These are phyloP conservation scores for Platysternon megacephalum DNA, from an alignment of 2,113 vertebrate genomes.

Conservation along the genomic window DNA sequence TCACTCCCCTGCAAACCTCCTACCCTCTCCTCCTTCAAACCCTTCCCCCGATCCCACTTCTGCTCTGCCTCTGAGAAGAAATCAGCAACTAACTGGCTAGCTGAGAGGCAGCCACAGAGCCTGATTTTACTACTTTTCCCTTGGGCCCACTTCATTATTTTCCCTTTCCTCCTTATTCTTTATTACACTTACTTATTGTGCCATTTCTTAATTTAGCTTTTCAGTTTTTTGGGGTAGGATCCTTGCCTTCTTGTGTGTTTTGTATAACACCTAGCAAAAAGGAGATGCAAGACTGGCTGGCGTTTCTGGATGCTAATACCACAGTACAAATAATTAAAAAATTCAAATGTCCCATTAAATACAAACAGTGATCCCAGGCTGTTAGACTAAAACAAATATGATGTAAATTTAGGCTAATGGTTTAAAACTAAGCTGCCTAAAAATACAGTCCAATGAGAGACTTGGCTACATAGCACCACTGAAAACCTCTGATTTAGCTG, in stretches of 20 bases:
- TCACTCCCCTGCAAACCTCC: background rate
- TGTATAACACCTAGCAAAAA: background rate
- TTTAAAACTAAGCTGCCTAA: background rate
- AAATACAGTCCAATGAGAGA: background rate
- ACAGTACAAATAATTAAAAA: background rate
- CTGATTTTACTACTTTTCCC: background rate
- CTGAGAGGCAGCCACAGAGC: background rate
- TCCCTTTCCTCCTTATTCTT: background rate
- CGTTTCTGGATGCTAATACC: background rate
- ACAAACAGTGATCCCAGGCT: background rate
- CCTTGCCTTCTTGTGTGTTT: background rate
- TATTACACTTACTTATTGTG: background rate
- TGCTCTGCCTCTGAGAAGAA: background rate
- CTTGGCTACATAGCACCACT: background rate
- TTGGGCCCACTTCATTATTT: background rate
- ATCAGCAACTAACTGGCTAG: background rate
- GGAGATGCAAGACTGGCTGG: background rate
- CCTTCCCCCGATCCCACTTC: background rate
- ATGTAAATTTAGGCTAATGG: background rate
- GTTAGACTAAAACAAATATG: background rate
- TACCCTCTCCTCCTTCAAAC: background rate
- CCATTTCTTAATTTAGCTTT: background rate
- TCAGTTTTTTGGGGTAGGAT: background rate
- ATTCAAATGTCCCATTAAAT: background rate
- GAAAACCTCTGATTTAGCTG: background rate